Conservation (phyloP, 2,113 vertebrate genomes). For the Anthoscopus minutus region DNA sequence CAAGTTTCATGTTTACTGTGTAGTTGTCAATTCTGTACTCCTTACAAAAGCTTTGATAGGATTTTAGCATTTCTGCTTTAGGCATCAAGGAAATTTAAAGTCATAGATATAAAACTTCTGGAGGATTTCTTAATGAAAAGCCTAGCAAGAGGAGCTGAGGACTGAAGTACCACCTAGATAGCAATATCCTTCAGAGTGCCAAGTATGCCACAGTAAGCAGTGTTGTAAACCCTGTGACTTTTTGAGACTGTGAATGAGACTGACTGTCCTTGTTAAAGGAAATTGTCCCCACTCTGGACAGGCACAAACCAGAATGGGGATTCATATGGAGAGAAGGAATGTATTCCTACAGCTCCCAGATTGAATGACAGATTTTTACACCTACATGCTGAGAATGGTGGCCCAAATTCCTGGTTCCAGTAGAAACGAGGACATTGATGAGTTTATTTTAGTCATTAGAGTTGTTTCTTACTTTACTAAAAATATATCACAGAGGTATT, state of each 20-base stretch:
- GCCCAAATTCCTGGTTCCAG: conserved; percentile 36
- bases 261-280: background rate
- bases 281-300: conserved; percentile 14
- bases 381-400: conserved; percentile 11
- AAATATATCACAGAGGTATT: background rate
- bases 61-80: background rate
- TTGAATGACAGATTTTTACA: conserved; percentile 52
- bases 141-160: background rate
- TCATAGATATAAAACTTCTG: background rate
- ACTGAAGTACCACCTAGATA: background rate
- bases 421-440: conserved; percentile 21
- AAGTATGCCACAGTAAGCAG: background rate
- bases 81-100: background rate
- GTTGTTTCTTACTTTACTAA: background rate
- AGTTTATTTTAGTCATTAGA: conserved; percentile 30
- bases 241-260: background rate
- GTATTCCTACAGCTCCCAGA: conserved; percentile 22
- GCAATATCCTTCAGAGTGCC: background rate
- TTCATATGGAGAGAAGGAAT: conserved; percentile 20
- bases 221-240: background rate
- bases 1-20: background rate
- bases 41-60: background rate
- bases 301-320: conserved; percentile 17
- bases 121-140: background rate
- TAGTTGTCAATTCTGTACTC: background rate